Evolutionary conservation across 2,888 invertebrate genomes (phyloP).

Genomic region (Leptopilina drosophilae): DNA sequence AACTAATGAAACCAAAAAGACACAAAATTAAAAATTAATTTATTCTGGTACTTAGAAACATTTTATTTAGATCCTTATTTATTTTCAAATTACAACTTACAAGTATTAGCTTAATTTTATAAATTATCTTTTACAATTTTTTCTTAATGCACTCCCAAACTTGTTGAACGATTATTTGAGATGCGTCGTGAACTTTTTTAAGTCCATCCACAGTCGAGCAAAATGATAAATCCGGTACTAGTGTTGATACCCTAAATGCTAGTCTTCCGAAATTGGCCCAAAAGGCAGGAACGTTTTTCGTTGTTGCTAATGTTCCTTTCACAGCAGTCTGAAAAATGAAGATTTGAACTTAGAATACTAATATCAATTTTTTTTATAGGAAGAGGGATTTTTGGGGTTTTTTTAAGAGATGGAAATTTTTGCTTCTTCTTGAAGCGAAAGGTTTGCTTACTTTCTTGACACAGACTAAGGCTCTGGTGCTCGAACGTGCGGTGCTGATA

Average conservation of each 20-base stretch:
- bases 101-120: neutral
- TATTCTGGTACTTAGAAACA: too few relatives aligned
- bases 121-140: neutral
- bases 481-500: too few relatives aligned
- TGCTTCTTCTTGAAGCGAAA: too few relatives aligned
- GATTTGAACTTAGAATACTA: neutral
- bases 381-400: too few relatives aligned
- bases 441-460: neutral
- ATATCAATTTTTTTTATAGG: too few relatives aligned
- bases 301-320: constrained; percentile 46
- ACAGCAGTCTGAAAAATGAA: constrained; percentile 47
- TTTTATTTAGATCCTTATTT: too few relatives aligned
- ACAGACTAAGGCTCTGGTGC: too few relatives aligned
- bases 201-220: constrained; percentile 47
- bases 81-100: too few relatives aligned
- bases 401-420: neutral
- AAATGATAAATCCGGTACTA: constrained; percentile 41
- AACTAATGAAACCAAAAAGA: too few relatives aligned
- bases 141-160: constrained; percentile 45
- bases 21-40: too few relatives aligned
- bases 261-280: constrained; percentile 42
- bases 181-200: constrained; percentile 22
- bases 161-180: neutral
- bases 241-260: constrained; percentile 10
- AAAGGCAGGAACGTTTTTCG: constrained; percentile 44